A percentile compares a stretch with the other conserved stretches of the same genome.
Evolutionary conservation across 2,888 invertebrate species (phyloP).

Genomic region (Leptinotarsa tumamoca): DNA sequence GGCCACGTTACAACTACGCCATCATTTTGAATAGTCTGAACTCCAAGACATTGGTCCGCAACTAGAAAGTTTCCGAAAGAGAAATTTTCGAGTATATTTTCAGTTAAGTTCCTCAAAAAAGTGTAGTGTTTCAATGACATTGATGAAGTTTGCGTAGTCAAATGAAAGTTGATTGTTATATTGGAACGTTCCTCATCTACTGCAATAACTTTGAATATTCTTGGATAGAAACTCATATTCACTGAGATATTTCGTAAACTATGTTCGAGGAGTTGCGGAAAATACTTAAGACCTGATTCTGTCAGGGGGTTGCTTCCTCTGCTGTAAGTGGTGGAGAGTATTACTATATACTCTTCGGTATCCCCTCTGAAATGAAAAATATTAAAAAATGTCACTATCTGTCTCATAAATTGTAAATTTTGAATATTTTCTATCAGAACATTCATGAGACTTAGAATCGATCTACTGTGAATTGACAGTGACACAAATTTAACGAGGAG

Average conservation of each 20-base stretch:
- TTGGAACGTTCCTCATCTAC: slow-evolving; percentile 45
- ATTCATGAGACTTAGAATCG: too few species aligned
- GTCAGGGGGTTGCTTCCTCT: slow-evolving; percentile 47
- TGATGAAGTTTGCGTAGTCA: slow-evolving; percentile 29
- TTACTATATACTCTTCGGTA: slow-evolving; percentile 49
- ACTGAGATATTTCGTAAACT: slow-evolving; percentile 12
- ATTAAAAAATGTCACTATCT: too few species aligned
- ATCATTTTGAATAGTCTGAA: slow-evolving; percentile 18
- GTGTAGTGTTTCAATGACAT: neutral
- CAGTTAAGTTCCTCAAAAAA: neutral
- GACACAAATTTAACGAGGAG: too few species aligned
- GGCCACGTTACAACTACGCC: slow-evolving; percentile 48
- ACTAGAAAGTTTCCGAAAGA: slow-evolving; percentile 39
- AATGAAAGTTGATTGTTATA: slow-evolving; percentile 51
- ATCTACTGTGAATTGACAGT: too few species aligned
- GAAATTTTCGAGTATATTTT: slow-evolving; percentile 16
- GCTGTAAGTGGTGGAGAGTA: slow-evolving; percentile 43
- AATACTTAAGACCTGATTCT: slow-evolving; percentile 37
- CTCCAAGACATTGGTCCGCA: slow-evolving; percentile 44
- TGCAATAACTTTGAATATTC: slow-evolving; percentile 51
- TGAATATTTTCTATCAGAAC: neutral
- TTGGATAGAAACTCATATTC: slow-evolving; percentile 40
- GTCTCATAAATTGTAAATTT: too few species aligned
- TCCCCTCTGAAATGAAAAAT: slow-evolving; percentile 34
- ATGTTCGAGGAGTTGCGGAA: slow-evolving; percentile 36